phyloP scores from a whole-genome alignment of 2,888 invertebrate genomes.

The Chrysotoxum bicinctum region DNA sequence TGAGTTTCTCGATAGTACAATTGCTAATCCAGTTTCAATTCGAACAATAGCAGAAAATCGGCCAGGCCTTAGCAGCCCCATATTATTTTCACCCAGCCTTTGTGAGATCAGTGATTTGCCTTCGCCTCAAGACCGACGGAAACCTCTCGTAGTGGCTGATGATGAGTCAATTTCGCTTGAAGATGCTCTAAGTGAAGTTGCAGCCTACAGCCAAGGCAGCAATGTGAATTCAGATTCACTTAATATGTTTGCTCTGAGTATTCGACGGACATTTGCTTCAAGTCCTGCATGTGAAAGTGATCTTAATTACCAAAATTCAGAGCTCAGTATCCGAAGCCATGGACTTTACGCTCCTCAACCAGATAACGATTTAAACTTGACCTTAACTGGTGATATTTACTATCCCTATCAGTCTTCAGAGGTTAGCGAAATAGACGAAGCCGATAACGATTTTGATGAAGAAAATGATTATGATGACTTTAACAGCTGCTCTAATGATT shows the following conservation, averaged over 20 bases:
- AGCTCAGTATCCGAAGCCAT: slow-evolving; percentile 86
- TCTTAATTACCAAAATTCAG: slow-evolving; percentile 86
- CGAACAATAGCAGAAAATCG: slow-evolving; percentile 41
- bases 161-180: slow-evolving; percentile 64
- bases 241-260: slow-evolving; percentile 73
- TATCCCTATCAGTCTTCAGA: slow-evolving; percentile 81
- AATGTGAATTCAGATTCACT: slow-evolving; percentile 72
- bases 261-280: slow-evolving; percentile 75
- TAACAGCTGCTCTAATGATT: slow-evolving; percentile 75
- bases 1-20: slow-evolving; percentile 35
- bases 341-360: slow-evolving; percentile 85
- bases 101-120: slow-evolving; percentile 75
- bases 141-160: slow-evolving; percentile 63
- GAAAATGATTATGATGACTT: slow-evolving; percentile 77
- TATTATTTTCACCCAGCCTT: slow-evolving; percentile 76
- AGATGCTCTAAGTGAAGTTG: slow-evolving; percentile 49
- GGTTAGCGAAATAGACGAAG: slow-evolving; percentile 80
- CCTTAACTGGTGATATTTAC: slow-evolving; percentile 81
- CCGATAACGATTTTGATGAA: slow-evolving; percentile 80
- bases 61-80: slow-evolving; percentile 71
- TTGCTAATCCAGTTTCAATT: slow-evolving; percentile 32
- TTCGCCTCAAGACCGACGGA: slow-evolving; percentile 72
- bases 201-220: slow-evolving; percentile 46
- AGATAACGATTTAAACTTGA: slow-evolving; percentile 82
- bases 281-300: slow-evolving; percentile 85